Conservation (phyloP, 2,797 vertebrate species). For the Lagodon rhomboides region DNA sequence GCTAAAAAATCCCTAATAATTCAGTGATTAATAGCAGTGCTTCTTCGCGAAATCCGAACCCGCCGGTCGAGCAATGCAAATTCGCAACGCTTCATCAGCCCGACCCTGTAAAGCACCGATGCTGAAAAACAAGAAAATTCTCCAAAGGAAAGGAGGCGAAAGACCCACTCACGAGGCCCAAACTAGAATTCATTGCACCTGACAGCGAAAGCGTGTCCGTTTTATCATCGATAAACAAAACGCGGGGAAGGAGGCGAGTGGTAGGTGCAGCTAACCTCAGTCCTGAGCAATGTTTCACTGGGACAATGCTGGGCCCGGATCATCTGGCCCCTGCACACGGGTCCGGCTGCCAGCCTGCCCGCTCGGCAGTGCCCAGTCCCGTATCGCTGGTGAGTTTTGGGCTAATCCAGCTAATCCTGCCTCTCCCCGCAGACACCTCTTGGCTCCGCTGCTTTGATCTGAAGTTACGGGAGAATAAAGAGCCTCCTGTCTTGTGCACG, state of each 20-base stretch:
- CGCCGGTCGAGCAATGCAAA: slow-evolving; percentile 49
- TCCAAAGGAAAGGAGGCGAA: slow-evolving; percentile 44
- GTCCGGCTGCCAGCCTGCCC: slow-evolving; percentile 55
- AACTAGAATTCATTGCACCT: slow-evolving; percentile 55
- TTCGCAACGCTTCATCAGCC: slow-evolving; percentile 45
- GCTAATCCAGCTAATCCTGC: slow-evolving; percentile 77
- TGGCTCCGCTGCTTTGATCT: slow-evolving; percentile 72
- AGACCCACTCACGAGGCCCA: slow-evolving; percentile 44
- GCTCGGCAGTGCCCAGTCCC: slow-evolving; percentile 58
- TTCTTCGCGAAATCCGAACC: slow-evolving; percentile 36
- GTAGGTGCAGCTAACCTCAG: slow-evolving; percentile 23
- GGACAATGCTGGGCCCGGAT: slow-evolving; percentile 54
- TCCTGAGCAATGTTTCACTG: slow-evolving; percentile 38
- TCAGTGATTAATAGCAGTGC: slow-evolving; percentile 45
- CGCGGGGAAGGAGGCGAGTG: slow-evolving; percentile 10
- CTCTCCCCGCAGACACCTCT: slow-evolving; percentile 65
- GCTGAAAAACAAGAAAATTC: slow-evolving; percentile 49
- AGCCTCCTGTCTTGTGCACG: slow-evolving; percentile 39
- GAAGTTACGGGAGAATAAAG: slow-evolving; percentile 50
- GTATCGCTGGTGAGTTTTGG: slow-evolving; percentile 66
- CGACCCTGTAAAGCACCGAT: slow-evolving; percentile 29
- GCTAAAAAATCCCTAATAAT: slow-evolving; percentile 44
- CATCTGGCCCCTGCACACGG: slow-evolving; percentile 46
- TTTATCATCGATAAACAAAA: slow-evolving; percentile 63
- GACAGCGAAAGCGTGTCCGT: slow-evolving; percentile 45